phyloP scores from a whole-genome alignment of 2,888 invertebrate species.

The Heteromurus nitidus region DNA sequence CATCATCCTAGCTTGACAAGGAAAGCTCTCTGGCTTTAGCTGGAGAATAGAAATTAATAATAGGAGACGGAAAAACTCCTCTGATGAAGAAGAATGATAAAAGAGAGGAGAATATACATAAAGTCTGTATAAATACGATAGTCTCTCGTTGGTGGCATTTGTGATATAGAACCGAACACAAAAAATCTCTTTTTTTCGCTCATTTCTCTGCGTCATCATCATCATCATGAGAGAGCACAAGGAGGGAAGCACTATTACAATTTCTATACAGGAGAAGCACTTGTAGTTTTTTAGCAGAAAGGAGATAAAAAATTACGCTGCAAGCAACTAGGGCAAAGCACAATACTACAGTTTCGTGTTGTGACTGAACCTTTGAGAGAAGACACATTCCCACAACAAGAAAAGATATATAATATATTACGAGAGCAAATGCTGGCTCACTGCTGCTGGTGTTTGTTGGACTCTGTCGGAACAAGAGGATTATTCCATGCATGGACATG shows the following conservation, averaged over 20 bases:
- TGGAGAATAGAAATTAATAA: conserved; percentile 23
- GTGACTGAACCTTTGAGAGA: conserved; percentile 8
- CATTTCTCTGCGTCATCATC: conserved; percentile 64
- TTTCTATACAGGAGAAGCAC: neutral
- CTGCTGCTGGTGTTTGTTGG: conserved; percentile 49
- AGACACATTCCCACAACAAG: conserved; percentile 14
- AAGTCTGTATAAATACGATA: neutral
- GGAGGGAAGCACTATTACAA: conserved; percentile 11
- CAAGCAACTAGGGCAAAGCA: conserved; percentile 63
- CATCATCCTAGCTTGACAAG: neutral
- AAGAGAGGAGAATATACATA: conserved; percentile 12
- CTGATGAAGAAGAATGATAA: conserved; percentile 26
- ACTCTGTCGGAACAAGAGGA: conserved; percentile 52
- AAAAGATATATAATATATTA: conserved; percentile 19
- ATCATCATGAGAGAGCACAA: conserved; percentile 35
- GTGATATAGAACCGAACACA: conserved; percentile 47
- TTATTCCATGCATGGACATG: conserved; percentile 68
- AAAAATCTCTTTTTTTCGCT: conserved; percentile 46
- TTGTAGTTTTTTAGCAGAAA: conserved; percentile 29
- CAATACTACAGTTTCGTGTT: neutral
- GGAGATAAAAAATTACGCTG: conserved; percentile 45
- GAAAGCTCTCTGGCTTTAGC: conserved; percentile 6
- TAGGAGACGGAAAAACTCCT: conserved; percentile 17
- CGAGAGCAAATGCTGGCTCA: conserved; percentile 30
- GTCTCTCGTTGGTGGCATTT: conserved; percentile 48